Evolutionary conservation across 2,888 invertebrate genomes (phyloP).

Genomic region (Tuta absoluta): DNA sequence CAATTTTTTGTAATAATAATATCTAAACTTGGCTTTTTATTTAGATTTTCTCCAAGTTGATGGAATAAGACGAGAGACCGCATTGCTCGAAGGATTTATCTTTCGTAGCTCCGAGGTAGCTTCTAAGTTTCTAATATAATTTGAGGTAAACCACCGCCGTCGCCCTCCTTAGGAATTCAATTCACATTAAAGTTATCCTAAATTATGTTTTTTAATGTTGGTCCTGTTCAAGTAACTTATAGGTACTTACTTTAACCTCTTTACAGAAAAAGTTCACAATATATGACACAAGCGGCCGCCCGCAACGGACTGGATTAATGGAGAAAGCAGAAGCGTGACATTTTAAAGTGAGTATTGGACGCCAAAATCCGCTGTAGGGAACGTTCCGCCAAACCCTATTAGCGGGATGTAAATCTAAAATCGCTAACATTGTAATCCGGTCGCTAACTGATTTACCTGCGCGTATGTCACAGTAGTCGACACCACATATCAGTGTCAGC

Average conservation of each 20-base stretch:
- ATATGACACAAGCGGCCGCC: no score
- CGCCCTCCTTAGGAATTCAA: slow-evolving; percentile 28
- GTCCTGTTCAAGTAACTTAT: no score
- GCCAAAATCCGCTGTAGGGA: not conserved
- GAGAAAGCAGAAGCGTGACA: not conserved
- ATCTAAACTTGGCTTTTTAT: no score
- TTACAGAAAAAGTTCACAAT: no score
- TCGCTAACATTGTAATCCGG: slow-evolving; percentile 6
- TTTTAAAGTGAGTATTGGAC: not conserved
- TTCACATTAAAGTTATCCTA: slow-evolving; percentile 24
- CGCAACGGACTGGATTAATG: no score
- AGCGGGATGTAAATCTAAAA: not conserved
- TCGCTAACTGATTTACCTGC: slow-evolving; percentile 17
- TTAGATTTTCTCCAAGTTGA: no score
- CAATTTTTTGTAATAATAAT: no score
- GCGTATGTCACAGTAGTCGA: slow-evolving; percentile 6
- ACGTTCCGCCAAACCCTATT: not conserved
- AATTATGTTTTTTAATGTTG: not conserved
- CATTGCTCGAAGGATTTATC: no score
- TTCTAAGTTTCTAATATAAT: slow-evolving; percentile 27
- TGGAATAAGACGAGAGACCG: no score
- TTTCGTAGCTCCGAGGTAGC: slow-evolving; percentile 20
- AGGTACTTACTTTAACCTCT: no score
- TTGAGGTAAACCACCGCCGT: slow-evolving; percentile 27
- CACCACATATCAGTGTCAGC: slow-evolving; percentile 21